Conservation (phyloP, 92 coral and sea anemone genomes). For the Palythoa grandiflora region DNA sequence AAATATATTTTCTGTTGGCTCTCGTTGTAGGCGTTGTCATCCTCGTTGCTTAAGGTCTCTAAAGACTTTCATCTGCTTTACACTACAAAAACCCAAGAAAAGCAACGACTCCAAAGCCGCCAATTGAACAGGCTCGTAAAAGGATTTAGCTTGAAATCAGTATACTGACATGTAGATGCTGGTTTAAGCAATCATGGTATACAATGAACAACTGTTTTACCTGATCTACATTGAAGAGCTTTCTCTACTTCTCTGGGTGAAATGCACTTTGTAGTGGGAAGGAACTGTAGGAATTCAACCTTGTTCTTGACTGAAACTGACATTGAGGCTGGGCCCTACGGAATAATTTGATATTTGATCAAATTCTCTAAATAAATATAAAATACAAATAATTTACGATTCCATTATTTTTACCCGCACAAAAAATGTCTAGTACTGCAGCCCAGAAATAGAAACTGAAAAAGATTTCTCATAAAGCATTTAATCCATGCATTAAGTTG, state of each 20-base stretch:
- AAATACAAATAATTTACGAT: not conserved
- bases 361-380: not conserved
- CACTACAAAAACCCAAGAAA: too few species aligned
- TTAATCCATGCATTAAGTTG: too few species aligned
- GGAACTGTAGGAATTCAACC: constrained; percentile 66
- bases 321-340: not conserved
- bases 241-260: constrained; percentile 63
- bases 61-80: too few species aligned
- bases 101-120: too few species aligned
- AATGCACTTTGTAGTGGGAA: constrained; percentile 74
- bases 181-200: not conserved
- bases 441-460: too few species aligned
- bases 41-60: too few species aligned
- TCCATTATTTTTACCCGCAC: not conserved
- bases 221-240: not conserved
- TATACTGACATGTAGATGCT: not conserved
- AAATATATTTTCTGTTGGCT: too few species aligned
- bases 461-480: too few species aligned
- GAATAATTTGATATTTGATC: not conserved
- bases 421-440: too few species aligned
- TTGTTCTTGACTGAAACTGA: constrained; percentile 6
- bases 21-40: too few species aligned
- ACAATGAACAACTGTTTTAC: not conserved
- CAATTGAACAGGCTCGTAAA: not conserved
- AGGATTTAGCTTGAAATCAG: not conserved